Evolutionary conservation across 1,140 invertebrate species (phyloP).

Genomic region (Sinonovacula constricta): DNA sequence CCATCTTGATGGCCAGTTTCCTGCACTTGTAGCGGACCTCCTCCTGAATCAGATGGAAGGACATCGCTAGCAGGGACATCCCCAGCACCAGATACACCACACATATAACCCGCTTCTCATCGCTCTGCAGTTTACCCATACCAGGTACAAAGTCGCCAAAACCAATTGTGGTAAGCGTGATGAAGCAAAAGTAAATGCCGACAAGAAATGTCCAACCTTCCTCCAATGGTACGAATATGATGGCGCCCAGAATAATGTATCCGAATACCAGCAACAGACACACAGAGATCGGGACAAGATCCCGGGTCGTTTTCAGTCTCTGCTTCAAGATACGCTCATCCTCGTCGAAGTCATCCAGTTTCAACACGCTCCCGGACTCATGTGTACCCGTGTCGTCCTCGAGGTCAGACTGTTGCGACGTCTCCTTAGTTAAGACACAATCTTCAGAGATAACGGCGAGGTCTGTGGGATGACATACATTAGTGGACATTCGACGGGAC

Average conservation of each 20-base stretch:
- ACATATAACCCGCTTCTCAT: constrained; percentile 60
- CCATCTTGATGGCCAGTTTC: constrained; percentile 77
- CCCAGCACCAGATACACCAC: constrained; percentile 91
- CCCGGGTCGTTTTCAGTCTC: constrained; percentile 33
- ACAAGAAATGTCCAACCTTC: constrained; percentile 87
- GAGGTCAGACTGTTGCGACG: no score
- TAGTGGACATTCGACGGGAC: neutral
- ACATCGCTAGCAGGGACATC: constrained; percentile 93
- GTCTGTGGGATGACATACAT: neutral
- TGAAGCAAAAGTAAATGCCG: constrained; percentile 96
- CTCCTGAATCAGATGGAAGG: constrained; percentile 94
- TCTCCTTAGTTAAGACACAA: neutral
- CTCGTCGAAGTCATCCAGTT: constrained; percentile 36
- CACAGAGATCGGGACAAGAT: constrained; percentile 73
- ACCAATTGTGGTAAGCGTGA: constrained; percentile 86
- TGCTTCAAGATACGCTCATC: constrained; percentile 24
- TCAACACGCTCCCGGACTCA: constrained; percentile 7
- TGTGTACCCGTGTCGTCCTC: neutral
- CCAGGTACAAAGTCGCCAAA: constrained; percentile 86
- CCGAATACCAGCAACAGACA: constrained; percentile 68
- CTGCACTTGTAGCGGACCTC: constrained; percentile 89
- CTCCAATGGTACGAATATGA: constrained; percentile 73
- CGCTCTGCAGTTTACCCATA: constrained; percentile 44
- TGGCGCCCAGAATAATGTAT: constrained; percentile 74
- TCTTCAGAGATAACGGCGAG: constrained; percentile 28